phyloP scores from a whole-genome alignment of 2,113 vertebrate species.

The Brachyistius frenatus region DNA sequence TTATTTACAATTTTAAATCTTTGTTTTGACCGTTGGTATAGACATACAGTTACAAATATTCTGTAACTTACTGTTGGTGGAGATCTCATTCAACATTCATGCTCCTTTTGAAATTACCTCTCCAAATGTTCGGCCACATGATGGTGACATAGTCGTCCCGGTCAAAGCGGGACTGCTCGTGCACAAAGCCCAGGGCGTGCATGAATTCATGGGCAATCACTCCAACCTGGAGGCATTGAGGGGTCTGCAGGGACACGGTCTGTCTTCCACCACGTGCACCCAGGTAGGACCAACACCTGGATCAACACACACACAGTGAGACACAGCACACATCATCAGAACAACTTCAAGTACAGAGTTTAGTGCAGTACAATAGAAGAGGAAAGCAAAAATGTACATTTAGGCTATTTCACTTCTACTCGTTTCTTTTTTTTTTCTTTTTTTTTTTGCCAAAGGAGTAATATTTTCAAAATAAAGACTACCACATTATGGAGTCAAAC shows the following conservation, averaged over 20 bases:
- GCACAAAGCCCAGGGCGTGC: conserved; percentile 74
- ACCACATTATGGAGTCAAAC: not conserved
- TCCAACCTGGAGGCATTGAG: conserved; percentile 71
- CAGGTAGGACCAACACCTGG: conserved; percentile 86
- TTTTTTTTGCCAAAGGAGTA: not conserved
- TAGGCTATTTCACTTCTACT: not conserved
- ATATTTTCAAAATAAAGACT: not conserved
- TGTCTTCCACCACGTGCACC: conserved; percentile 82
- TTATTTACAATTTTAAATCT: not conserved
- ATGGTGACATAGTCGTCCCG: conserved; percentile 76
- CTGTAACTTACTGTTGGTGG: not conserved
- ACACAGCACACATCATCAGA: not conserved
- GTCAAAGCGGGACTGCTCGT: conserved; percentile 83
- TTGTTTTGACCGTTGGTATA: not conserved
- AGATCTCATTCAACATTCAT: not conserved
- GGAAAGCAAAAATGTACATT: not conserved
- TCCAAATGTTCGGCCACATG: conserved; percentile 82
- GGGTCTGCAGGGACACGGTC: conserved; percentile 75
- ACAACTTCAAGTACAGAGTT: conserved; percentile 7
- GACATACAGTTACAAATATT: conserved; percentile 7
- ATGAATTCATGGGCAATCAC: conserved; percentile 83
- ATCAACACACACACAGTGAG: conserved; percentile 25
- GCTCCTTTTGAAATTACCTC: conserved; percentile 73
- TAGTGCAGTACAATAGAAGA: not conserved
- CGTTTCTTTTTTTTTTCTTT: not conserved